These are phyloP conservation scores for Siphlonurus alternatus DNA, from an alignment of 2,888 invertebrate genomes.

Conservation along the genomic window DNA sequence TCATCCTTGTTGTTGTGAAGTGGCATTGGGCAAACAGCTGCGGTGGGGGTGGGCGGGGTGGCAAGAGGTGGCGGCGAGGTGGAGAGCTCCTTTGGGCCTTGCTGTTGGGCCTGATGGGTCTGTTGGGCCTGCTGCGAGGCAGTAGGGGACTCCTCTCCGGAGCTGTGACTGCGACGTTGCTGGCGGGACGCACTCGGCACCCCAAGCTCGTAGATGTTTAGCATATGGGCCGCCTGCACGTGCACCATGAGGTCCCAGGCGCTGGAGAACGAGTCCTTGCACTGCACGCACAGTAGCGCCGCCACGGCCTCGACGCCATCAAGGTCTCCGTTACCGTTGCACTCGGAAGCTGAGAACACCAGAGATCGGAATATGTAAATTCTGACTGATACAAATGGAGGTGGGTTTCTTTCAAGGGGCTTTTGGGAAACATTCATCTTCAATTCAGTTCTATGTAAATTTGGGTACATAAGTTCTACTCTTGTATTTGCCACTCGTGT, in stretches of 20 bases:
- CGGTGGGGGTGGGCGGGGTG: not conserved
- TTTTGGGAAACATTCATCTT: too few relatives aligned
- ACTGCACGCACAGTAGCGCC: slow-evolving; percentile 42
- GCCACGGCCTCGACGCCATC: slow-evolving; percentile 24
- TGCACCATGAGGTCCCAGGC: slow-evolving; percentile 54
- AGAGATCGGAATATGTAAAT: not conserved
- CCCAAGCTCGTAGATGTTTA: slow-evolving; percentile 46
- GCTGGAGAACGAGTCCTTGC: slow-evolving; percentile 45
- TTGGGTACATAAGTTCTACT: too few relatives aligned
- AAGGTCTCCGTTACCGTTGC: slow-evolving; percentile 1
- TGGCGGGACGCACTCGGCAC: slow-evolving; percentile 13
- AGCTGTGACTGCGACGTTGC: not conserved
- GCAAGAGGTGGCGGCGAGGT: not conserved
- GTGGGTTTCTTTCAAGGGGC: not conserved
- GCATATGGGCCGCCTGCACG: slow-evolving; percentile 47
- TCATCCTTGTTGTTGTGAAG: not conserved
- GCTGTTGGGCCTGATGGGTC: too few relatives aligned
- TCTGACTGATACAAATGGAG: not conserved
- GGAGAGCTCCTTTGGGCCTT: not conserved
- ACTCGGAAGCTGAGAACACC: not conserved
- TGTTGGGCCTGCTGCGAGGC: too few relatives aligned
- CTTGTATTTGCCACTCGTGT: too few relatives aligned
- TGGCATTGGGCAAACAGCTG: not conserved
- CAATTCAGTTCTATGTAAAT: too few relatives aligned
- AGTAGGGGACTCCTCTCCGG: not conserved